A percentile compares a stretch with the other conserved stretches of the same genome.
Evolutionary conservation across 2,113 vertebrate species (phyloP).

Genomic region (Rhombomys opimus): DNA sequence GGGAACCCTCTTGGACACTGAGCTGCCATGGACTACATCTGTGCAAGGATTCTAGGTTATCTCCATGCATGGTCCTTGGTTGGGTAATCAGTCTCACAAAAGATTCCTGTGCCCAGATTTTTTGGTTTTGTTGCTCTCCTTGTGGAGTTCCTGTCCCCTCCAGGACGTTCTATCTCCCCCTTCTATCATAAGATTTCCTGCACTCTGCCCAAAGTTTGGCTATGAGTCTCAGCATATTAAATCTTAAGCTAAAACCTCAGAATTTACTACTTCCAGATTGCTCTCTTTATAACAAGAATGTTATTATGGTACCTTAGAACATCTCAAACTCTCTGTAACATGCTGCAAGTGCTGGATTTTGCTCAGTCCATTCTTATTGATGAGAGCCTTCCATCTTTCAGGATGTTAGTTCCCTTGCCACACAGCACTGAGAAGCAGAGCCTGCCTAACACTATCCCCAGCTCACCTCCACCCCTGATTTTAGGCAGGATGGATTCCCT

Average conservation of each 20-base stretch:
- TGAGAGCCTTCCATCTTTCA: not conserved
- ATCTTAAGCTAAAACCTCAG: not conserved
- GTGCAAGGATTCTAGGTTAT: no score
- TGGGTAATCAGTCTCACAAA: no score
- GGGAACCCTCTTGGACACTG: no score
- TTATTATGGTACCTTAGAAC: not conserved
- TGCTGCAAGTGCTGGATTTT: not conserved
- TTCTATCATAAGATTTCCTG: no score
- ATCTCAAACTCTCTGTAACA: not conserved
- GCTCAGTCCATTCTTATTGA: not conserved
- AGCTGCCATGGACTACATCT: no score
- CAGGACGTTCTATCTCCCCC: no score
- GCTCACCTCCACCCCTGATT: not conserved
- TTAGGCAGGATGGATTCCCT: not conserved
- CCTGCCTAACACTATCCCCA: not conserved
- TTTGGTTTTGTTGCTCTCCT: no score
- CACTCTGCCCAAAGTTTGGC: no score
- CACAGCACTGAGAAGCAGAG: not conserved
- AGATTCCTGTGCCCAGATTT: no score
- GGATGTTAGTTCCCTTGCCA: not conserved
- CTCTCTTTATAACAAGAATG: not conserved
- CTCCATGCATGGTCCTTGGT: no score
- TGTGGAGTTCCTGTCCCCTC: no score
- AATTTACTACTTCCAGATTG: not conserved
- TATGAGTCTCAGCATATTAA: not conserved